phyloP scores from a whole-genome alignment of 2,888 invertebrate species.

The Eupeodes latifasciatus region DNA sequence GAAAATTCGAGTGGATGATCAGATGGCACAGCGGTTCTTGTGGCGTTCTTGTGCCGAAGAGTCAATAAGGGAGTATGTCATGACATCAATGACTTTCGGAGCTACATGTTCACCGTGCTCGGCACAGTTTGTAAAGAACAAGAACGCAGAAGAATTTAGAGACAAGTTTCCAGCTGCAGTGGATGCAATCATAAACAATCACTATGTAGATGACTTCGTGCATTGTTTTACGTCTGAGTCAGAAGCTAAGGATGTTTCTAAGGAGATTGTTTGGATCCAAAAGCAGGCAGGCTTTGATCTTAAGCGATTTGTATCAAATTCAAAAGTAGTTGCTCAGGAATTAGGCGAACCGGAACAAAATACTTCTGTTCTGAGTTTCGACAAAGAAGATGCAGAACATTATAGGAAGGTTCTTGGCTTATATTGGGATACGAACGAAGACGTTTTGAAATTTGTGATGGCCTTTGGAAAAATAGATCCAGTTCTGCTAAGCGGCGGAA shows the following conservation, averaged over 20 bases:
- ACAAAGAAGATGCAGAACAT: neutral
- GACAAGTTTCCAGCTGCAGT: neutral
- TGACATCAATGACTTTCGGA: conserved; percentile 7
- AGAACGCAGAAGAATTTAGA: neutral
- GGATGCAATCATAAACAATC: neutral
- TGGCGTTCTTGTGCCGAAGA: neutral
- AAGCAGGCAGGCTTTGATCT: conserved; percentile 1
- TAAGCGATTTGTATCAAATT: neutral
- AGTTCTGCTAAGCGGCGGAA: neutral
- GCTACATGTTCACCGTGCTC: conserved; percentile 68
- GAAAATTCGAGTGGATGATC: conserved; percentile 38
- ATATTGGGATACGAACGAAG: neutral
- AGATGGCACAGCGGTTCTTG: neutral
- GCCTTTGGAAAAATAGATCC: neutral
- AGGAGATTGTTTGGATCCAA: conserved; percentile 7
- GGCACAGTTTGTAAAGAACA: conserved; percentile 58
- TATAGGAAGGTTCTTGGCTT: neutral
- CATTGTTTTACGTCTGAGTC: neutral
- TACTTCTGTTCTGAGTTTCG: neutral
- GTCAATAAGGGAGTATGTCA: neutral
- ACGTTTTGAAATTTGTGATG: neutral
- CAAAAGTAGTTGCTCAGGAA: neutral
- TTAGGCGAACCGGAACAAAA: neutral
- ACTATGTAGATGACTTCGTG: neutral
- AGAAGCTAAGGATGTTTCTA: neutral